Base-by-base conservation (phyloP, 1,140 invertebrate species). In the Brachionus rotundiformis region DNA sequence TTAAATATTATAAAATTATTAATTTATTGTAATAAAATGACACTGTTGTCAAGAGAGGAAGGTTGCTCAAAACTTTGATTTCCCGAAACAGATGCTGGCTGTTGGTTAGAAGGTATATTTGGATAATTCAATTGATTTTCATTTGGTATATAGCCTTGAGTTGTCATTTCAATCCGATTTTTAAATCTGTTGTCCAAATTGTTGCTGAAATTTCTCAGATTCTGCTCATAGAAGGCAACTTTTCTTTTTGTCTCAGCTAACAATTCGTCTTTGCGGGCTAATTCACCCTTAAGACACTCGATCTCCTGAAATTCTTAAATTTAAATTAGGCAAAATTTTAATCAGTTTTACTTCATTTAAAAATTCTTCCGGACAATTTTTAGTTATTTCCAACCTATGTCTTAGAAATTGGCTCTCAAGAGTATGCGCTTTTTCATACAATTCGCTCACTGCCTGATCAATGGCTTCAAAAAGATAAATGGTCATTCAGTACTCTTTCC, bases 161-260 rank as follows among this genome's bases (percentile, higher is more conserved):
- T 73, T 73, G 68, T 73, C 68, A 73, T 73, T 73, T 73, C 68
- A 11, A 73, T 41, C 11, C 68, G 68, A 73, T 73, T 73, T 44
- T 73, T 73, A 23, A 73, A 31, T 25, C 44, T 23, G 27, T n/a
- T 27, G n/a, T 73, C 68, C 16, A 73, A 44, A 19, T 41, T 25
- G 3, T 19, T 73, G n/a, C 68, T 19, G 13, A 73, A 44, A 44
- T 73, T 73, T 44, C 36, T 73, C n/a, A 73, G 44, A 13, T 25
- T 23, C 11, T 73, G 68, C 19, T 73, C 68, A 73, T 39, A 73
- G 3, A 10, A 23, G 13, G 36, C 68, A 27, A 73, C 27, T 27
- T 73, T 73, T 31, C 27, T 44, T 25, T 73, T 73, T 25, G 68
- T 73, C 13, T 73, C 68, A 1, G 36, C 4, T 7, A 73, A 31